A percentile compares a stretch with the other conserved stretches of the same genome.
Conservation (phyloP, 2,888 invertebrate species). For the Pollenia griseotomentosa region DNA sequence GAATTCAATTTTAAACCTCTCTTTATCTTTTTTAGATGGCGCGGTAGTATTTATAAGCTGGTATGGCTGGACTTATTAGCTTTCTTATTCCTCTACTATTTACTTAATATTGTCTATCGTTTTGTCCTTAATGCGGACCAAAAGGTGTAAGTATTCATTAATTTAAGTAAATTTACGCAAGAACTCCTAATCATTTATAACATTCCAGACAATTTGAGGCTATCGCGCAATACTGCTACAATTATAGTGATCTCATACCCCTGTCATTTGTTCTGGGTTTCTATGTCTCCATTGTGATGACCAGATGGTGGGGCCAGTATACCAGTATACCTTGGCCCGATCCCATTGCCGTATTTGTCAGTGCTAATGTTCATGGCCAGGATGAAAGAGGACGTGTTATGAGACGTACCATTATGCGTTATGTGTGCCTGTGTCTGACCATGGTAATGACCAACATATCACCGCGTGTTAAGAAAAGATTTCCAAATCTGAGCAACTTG, state of each 20-base stretch:
- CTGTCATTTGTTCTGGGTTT: constrained; percentile 97
- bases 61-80: constrained; percentile 95
- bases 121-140: constrained; percentile 88
- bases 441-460: constrained; percentile 94
- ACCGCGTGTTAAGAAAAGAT: constrained; percentile 94
- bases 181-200: background rate
- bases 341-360: constrained; percentile 93
- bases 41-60: constrained; percentile 96
- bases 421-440: constrained; percentile 93
- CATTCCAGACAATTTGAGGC: constrained; percentile 90
- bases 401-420: constrained; percentile 92
- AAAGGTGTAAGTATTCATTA: constrained; percentile 86
- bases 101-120: constrained; percentile 91
- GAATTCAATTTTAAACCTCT: too few species aligned
- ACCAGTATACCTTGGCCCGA: constrained; percentile 94
- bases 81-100: constrained; percentile 91
- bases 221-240: constrained; percentile 93
- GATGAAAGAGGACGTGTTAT: constrained; percentile 93
- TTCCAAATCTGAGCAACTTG: constrained; percentile 92
- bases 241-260: constrained; percentile 94
- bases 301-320: constrained; percentile 96
- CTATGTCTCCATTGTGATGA: constrained; percentile 96
- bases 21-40: constrained; percentile 90
- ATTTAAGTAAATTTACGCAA: background rate
- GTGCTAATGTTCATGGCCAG: constrained; percentile 93